A percentile compares a stretch with the other conserved stretches of the same genome.
Conservation (phyloP, 2,888 invertebrate species). For the Abscondita cerata region DNA sequence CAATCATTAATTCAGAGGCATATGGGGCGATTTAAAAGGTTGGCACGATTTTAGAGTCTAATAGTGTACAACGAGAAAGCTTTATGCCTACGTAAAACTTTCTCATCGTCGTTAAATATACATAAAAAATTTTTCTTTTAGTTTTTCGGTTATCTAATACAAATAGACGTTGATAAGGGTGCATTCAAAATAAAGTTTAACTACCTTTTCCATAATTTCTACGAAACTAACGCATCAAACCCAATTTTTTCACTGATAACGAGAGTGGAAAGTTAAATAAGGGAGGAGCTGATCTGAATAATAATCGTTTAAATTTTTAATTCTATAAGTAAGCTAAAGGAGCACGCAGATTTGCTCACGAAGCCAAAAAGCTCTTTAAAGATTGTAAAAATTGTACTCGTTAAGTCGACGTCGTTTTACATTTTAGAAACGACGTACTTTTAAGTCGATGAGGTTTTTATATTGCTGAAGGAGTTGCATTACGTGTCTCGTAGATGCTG, state of each 20-base stretch:
- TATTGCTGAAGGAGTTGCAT: conserved; percentile 19
- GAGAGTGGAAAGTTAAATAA: conserved; percentile 34
- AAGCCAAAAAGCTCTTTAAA: conserved; percentile 54
- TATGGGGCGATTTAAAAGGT: conserved; percentile 43
- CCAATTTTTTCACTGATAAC: neutral
- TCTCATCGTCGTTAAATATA: conserved; percentile 42
- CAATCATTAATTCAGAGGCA: conserved; percentile 45
- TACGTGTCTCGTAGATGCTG: conserved; percentile 42
- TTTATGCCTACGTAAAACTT: conserved; percentile 41
- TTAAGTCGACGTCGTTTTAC: conserved; percentile 46
- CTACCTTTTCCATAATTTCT: neutral
- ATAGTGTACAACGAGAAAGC: conserved; percentile 38
- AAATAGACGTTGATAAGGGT: conserved; percentile 41
- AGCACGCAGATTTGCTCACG: conserved; percentile 47
- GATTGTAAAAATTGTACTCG: conserved; percentile 58
- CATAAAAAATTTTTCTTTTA: conserved; percentile 39
- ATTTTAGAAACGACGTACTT: conserved; percentile 33
- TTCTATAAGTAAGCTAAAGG: conserved; percentile 35
- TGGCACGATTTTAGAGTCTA: conserved; percentile 26
- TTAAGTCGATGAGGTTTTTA: conserved; percentile 23
- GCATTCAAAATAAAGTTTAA: conserved; percentile 26
- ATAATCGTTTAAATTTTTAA: conserved; percentile 32
- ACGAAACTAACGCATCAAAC: neutral
- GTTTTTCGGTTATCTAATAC: conserved; percentile 34
- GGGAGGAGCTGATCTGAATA: conserved; percentile 33